Evolutionary conservation across 2,888 invertebrate genomes (phyloP).

Genomic region (Gastrophysa polygoni): DNA sequence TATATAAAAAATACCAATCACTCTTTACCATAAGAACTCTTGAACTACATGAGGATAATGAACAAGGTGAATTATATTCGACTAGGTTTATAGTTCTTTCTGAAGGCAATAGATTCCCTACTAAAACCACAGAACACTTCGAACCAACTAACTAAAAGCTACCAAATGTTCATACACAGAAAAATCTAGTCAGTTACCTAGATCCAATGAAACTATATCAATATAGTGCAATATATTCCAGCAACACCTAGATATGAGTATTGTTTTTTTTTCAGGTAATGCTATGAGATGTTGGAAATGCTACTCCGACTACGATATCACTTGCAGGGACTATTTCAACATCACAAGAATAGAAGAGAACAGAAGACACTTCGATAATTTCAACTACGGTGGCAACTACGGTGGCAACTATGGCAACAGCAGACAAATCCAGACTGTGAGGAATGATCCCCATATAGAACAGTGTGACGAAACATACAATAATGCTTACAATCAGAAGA

Average conservation of each 20-base stretch:
- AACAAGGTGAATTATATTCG: too few relatives aligned
- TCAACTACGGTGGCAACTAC: slow-evolving; percentile 50
- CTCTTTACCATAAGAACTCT: too few relatives aligned
- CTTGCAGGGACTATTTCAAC: slow-evolving; percentile 77
- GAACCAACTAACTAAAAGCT: too few relatives aligned
- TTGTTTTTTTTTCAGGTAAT: slow-evolving; percentile 62
- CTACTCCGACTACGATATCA: slow-evolving; percentile 71
- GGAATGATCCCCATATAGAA: slow-evolving; percentile 35
- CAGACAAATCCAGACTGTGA: slow-evolving; percentile 24
- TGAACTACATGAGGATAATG: too few relatives aligned
- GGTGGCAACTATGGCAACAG: slow-evolving; percentile 47
- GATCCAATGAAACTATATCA: too few relatives aligned
- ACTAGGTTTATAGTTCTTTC: too few relatives aligned
- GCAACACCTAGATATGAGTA: not conserved
- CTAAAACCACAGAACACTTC: too few relatives aligned
- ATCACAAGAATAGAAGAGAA: slow-evolving; percentile 54
- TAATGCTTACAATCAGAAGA: slow-evolving; percentile 34
- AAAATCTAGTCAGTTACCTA: too few relatives aligned
- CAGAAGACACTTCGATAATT: slow-evolving; percentile 42
- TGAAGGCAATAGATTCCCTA: too few relatives aligned
- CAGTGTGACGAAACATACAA: slow-evolving; percentile 39
- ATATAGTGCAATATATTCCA: too few relatives aligned
- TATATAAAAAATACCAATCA: too few relatives aligned
- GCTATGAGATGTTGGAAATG: slow-evolving; percentile 78
- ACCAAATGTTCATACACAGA: too few relatives aligned